Evolutionary conservation across 2,113 vertebrate species (phyloP).

Genomic region (Brachypteracias leptosomus): DNA sequence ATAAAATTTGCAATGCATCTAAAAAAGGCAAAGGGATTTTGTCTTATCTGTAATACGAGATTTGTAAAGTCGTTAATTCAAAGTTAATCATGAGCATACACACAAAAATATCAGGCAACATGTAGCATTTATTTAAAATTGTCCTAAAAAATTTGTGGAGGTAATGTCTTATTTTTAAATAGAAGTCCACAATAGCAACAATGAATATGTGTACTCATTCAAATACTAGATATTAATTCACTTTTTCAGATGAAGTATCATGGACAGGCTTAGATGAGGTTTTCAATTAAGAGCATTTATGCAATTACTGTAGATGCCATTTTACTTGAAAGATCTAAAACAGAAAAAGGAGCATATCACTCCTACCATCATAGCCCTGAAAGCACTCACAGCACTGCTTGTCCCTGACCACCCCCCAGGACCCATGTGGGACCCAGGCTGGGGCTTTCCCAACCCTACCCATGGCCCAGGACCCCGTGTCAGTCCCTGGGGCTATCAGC

Average conservation of each 20-base stretch:
- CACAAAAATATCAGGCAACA: not conserved
- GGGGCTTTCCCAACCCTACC: not conserved
- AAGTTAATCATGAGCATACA: not conserved
- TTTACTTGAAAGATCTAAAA: not conserved
- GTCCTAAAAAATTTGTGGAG: not conserved
- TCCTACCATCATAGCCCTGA: not conserved
- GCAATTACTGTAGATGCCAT: not conserved
- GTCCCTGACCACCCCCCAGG: not conserved
- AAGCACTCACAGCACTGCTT: not conserved
- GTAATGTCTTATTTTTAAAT: not conserved
- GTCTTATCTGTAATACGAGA: not conserved
- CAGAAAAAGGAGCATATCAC: not conserved
- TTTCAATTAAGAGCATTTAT: not conserved
- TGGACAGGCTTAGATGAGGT: not conserved
- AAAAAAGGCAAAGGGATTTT: not conserved
- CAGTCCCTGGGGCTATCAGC: too few relatives aligned
- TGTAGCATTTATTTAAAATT: not conserved
- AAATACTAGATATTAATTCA: not conserved
- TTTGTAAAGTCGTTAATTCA: not conserved
- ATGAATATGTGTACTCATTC: not conserved
- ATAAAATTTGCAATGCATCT: not conserved
- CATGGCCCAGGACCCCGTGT: too few relatives aligned
- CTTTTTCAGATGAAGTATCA: not conserved
- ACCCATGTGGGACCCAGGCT: accelerated
- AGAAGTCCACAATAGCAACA: not conserved